Evolutionary conservation across 2,888 invertebrate genomes (phyloP), one percentile per base, ranked within the genome.

Genomic region (Deroplatys truncata): DNA sequence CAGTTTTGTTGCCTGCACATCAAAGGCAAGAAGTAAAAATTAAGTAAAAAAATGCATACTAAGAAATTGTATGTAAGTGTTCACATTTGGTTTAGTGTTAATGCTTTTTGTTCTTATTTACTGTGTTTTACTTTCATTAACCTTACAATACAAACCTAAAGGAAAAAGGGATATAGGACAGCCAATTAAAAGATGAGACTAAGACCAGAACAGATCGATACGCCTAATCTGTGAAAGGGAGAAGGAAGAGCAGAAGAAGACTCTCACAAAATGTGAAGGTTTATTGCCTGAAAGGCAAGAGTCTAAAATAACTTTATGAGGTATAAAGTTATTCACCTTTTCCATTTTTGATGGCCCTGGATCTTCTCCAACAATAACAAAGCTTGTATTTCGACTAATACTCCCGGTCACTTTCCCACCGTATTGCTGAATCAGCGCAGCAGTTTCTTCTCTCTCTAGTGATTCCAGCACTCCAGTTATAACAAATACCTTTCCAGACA

Each of bases 401-500:
- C 95, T 94, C 84, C 94, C 95, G 90, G 97, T 96, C 2, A 97
- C 95, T 92, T 96, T 95, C 0, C 98, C 99, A 0, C 98, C 98
- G 93, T 97, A 97, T 91, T 96, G 96, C 89, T 95, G 96, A 25
- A 98, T 96, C 10, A 98, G 94, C 1, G 95, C 95, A 82, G 95
- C 95, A 8, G 97, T 95, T 92, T 98, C 98, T 9, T 98, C 97
- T 25, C 97, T 95, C 92, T 98, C 98, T 91, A 98, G 94, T 0
- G 98, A 98, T 92, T 98, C 98, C 85, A 98, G 94, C 2, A 98
- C 97, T 72, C 98, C 99, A 83, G 98, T 98, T 88, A 98, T 93
- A 9, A 98, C 93, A 92, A 98, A 97, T 8, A 95, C 96, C 89
- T 96, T 93, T 88, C 96, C 96, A 88, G 95, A 95, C 4, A 98